Percentiles rank a stretch among this genome's conserved stretches.
Evolutionary conservation across 2,888 invertebrate genomes (phyloP).

Genomic region (Eupithecia dodoneata): DNA sequence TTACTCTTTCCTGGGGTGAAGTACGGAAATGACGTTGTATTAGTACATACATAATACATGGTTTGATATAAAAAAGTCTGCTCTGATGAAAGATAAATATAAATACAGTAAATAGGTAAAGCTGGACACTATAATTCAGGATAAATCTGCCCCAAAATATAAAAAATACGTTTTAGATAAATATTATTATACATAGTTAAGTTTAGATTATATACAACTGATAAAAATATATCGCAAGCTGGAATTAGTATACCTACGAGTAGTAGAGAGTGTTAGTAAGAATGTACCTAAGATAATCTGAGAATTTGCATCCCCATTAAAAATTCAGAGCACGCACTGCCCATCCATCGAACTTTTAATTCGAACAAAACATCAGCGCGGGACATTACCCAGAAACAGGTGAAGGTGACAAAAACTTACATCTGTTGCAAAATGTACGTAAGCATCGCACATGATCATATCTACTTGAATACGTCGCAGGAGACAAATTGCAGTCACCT

Average conservation of each 20-base stretch:
- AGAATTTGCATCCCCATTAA: conserved; percentile 25
- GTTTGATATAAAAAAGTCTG: not conserved
- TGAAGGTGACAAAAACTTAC: conserved; percentile 74
- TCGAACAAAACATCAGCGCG: conserved; percentile 72
- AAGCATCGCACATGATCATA: conserved; percentile 76
- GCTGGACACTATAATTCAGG: too few relatives aligned
- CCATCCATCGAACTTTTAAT: conserved; percentile 72
- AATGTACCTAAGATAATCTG: not conserved
- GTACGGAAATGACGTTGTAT: not conserved
- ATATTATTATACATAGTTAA: too few relatives aligned
- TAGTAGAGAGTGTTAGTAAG: too few relatives aligned
- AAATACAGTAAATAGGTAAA: too few relatives aligned
- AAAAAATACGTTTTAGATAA: too few relatives aligned
- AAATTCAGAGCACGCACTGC: conserved; percentile 65
- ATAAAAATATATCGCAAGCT: not conserved
- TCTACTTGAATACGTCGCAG: conserved; percentile 76
- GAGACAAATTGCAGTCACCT: conserved; percentile 81
- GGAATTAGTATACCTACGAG: not conserved
- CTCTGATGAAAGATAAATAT: too few relatives aligned
- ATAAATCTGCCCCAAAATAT: too few relatives aligned
- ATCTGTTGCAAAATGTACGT: conserved; percentile 75
- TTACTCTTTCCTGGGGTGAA: not conserved
- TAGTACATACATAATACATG: not conserved
- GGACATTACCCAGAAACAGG: conserved; percentile 73
- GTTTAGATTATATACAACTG: not conserved